Conservation (phyloP, 2,797 vertebrate species). For the Ibycter americanus region DNA sequence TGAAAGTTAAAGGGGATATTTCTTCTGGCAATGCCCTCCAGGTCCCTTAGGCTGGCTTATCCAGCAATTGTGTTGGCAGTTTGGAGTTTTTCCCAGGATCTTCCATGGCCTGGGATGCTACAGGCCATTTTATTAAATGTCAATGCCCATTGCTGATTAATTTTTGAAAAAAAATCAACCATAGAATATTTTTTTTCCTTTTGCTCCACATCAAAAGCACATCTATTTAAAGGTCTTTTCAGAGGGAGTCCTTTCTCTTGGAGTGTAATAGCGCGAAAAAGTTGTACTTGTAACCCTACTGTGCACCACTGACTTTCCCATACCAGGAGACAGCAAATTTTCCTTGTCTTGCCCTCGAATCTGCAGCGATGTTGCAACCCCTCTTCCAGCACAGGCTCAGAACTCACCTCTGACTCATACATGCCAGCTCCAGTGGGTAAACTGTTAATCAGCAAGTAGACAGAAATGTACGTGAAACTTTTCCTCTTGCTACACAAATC, state of each 20-base stretch:
- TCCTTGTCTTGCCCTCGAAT: neutral
- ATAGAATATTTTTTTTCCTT: neutral
- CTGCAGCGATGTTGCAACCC: neutral
- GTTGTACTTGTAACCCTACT: neutral
- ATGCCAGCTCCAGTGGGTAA: neutral
- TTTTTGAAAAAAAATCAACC: neutral
- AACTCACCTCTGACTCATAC: neutral
- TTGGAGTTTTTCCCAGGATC: constrained; percentile 59
- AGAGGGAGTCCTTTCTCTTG: neutral
- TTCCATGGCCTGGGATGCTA: constrained; percentile 41
- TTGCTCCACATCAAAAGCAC: neutral
- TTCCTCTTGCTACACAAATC: neutral
- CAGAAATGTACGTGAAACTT: neutral
- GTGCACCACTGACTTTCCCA: neutral
- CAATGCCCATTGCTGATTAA: constrained; percentile 50
- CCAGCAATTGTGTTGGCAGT: constrained; percentile 21
- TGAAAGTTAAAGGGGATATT: constrained; percentile 23
- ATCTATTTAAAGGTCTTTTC: neutral
- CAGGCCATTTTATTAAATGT: constrained; percentile 64
- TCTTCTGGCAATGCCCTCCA: constrained; percentile 47
- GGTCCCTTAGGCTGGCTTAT: neutral
- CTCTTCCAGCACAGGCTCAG: neutral
- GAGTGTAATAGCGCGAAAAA: neutral
- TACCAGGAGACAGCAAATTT: neutral
- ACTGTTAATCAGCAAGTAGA: neutral